These are phyloP conservation scores for Frankliniella intonsa DNA, from an alignment of 2,888 invertebrate species.

Conservation along the genomic window DNA sequence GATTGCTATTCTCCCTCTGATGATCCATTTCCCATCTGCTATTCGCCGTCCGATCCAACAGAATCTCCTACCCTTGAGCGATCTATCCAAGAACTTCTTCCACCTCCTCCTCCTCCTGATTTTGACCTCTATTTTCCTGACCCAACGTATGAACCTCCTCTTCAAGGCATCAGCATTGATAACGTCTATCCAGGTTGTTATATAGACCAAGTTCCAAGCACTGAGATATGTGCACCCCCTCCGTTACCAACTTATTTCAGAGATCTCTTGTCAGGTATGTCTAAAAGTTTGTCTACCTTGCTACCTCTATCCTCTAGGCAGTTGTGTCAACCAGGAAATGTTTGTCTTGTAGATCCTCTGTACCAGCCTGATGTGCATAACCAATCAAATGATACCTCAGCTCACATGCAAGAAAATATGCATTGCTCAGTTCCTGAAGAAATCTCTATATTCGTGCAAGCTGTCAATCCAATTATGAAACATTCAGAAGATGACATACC, in stretches of 20 bases:
- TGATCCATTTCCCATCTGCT: neutral
- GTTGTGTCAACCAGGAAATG: too few relatives aligned
- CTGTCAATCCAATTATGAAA: too few relatives aligned
- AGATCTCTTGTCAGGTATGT: neutral
- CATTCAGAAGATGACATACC: too few relatives aligned
- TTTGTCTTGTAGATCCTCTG: too few relatives aligned
- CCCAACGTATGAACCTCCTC: neutral
- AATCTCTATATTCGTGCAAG: too few relatives aligned
- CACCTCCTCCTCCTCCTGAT: slow-evolving; percentile 2
- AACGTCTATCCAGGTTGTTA: neutral
- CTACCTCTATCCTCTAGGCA: too few relatives aligned
- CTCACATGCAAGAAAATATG: too few relatives aligned
- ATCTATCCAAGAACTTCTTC: neutral
- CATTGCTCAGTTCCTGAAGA: too few relatives aligned
- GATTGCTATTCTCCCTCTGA: slow-evolving; percentile 10
- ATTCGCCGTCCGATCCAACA: slow-evolving; percentile 3
- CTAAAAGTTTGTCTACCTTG: neutral
- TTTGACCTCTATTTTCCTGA: neutral
- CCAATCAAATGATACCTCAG: too few relatives aligned
- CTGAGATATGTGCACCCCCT: neutral
- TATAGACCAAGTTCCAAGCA: neutral
- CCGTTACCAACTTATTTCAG: neutral
- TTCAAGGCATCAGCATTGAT: neutral
- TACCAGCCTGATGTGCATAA: too few relatives aligned
- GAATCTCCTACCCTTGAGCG: neutral